Evolutionary conservation across 2,797 vertebrate species (phyloP).

Genomic region (Lates japonicus): DNA sequence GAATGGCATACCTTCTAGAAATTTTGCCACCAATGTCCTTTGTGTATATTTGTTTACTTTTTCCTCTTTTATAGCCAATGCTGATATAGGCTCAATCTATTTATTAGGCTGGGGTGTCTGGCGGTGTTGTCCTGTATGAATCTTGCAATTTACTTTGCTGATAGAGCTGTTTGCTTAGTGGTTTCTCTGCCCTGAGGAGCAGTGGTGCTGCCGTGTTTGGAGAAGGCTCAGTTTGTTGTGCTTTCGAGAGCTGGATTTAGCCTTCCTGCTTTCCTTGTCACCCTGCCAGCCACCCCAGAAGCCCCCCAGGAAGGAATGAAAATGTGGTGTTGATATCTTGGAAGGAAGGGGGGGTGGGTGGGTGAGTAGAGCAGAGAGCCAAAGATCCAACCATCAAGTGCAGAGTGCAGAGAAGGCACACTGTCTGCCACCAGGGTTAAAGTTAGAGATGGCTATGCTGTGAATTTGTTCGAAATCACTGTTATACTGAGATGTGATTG

Average conservation of each 20-base stretch:
- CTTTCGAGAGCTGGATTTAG: conserved; percentile 79
- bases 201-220: conserved; percentile 67
- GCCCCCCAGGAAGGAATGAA: conserved; percentile 70
- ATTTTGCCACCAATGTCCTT: conserved; percentile 35
- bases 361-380: conserved; percentile 11
- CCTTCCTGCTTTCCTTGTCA: conserved; percentile 82
- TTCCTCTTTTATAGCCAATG: conserved; percentile 32
- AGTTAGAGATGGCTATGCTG: conserved; percentile 9
- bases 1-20: conserved; percentile 16
- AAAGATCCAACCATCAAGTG: conserved; percentile 32
- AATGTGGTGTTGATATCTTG: conserved; percentile 71
- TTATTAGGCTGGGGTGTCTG: conserved; percentile 30
- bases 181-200: conserved; percentile 57
- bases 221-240: conserved; percentile 80
- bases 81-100: not conserved
- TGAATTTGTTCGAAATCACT: conserved; percentile 10
- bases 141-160: conserved; percentile 53
- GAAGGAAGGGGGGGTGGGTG: conserved; percentile 29
- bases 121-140: conserved; percentile 37
- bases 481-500: not conserved
- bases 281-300: conserved; percentile 71
- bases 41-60: conserved; percentile 28
- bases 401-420: conserved; percentile 26
- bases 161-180: conserved; percentile 64
- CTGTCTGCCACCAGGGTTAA: conserved; percentile 20